phyloP scores from a whole-genome alignment of 2,888 invertebrate species.

The Drosophila anomalata region DNA sequence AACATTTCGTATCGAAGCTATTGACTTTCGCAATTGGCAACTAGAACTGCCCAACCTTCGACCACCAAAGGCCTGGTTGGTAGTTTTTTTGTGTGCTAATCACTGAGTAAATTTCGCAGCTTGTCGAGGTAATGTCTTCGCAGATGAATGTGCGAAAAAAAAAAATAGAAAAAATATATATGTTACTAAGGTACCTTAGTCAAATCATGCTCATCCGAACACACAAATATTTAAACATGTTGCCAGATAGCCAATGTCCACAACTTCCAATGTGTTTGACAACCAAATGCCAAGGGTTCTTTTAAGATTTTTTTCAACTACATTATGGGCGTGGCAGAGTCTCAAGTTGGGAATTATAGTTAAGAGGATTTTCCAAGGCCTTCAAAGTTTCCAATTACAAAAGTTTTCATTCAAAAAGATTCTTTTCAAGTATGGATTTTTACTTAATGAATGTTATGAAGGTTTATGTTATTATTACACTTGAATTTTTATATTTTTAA shows the following conservation, averaged over 20 bases:
- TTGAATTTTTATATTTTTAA: too few relatives aligned
- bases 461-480: background rate
- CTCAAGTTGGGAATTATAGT: background rate
- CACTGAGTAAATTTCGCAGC: slow-evolving; percentile 62
- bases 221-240: slow-evolving; percentile 40
- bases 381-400: background rate
- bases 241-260: slow-evolving; percentile 31
- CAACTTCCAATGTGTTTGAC: slow-evolving; percentile 29
- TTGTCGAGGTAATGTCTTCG: slow-evolving; percentile 48
- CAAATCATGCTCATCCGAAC: slow-evolving; percentile 26
- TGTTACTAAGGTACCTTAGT: background rate
- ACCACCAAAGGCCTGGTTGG: too few relatives aligned
- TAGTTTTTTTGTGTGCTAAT: slow-evolving; percentile 47
- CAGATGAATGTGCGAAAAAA: slow-evolving; percentile 47
- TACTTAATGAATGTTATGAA: background rate
- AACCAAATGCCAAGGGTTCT: slow-evolving; percentile 38
- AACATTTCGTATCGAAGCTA: slow-evolving; percentile 7
- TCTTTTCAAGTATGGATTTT: background rate
- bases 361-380: slow-evolving; percentile 1
- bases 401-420: background rate
- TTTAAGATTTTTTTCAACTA: background rate
- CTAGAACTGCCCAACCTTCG: slow-evolving; percentile 30
- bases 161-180: background rate
- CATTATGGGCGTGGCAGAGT: background rate
- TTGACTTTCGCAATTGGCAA: slow-evolving; percentile 34